Base-by-base conservation (phyloP, 2,797 vertebrate species). In the Enteromius trimaculatus region DNA sequence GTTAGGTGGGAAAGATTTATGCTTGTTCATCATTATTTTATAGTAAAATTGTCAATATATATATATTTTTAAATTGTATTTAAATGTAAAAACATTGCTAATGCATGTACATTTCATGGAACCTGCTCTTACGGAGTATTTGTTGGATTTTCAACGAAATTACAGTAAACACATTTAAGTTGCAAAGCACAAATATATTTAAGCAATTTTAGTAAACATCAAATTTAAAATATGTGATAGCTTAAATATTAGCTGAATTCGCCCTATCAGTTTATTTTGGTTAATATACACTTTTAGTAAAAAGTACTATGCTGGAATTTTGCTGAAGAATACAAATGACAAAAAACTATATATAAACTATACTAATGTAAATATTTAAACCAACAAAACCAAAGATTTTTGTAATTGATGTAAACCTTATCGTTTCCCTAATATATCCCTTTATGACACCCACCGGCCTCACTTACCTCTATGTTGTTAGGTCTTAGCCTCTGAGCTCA, bases 401-500 rank as follows among this genome's bases (percentile, higher is more conserved):
- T 75, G 39, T 39, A 65, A 34, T 53, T 49, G 29, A n/a, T 53
- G 16, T 21, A 29, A 74, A 34, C 26, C 47, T 21, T 51, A 53
- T 29, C 0, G 26, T 78, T 78, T 21, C 39, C 19, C 10, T 47
- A 19, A 64, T 42, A 62, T 29, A 47, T 77, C 2, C 6, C 16
- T 64, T 77, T 76, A 69, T 53, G 60, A 62, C 39, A 21, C 19
- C 16, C 31, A 31, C 9, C 17, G 0, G 64, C 81, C 29, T 71
- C 6, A 26, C 47, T 68, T 84, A 80, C 60, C 21, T 42, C 64
- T 19, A 42, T 34, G 55, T 39, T 49, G 39, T 49, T 78, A 80
- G 66, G 39, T 55, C 34, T 29, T 70, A 82, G 31, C 42, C 14
- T 75, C 14, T 65, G 37, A 83, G 53, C 47, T n/a, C 83, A 86